Base-by-base conservation (phyloP, 2,797 vertebrate genomes). In the Tapirus indicus region DNA sequence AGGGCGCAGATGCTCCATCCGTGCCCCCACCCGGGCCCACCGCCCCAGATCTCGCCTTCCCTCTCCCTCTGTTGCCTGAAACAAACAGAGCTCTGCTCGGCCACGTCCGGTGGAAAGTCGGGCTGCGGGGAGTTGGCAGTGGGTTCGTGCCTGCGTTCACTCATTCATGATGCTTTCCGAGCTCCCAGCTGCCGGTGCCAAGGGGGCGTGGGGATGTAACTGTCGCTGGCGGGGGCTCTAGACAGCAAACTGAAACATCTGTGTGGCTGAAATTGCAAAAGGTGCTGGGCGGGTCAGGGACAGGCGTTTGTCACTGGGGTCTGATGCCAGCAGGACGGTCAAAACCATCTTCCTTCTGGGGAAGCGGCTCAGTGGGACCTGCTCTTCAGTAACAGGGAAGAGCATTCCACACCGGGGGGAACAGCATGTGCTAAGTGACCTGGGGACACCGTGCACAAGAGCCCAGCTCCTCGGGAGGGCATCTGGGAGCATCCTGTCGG, bases 361-460 rank as follows among this genome's bases (percentile, higher is more conserved):
- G 25, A 52, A 21, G 35, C 1, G 29, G 38, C 21, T 38, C 5
- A 0, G 12, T 0, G 7, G 47, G 21, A 58, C 47, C 58, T 18
- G 38, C 38, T 38, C 38, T 38, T 38, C 38, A 38, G 13, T 23
- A 21, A 6, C 20, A 25, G 68, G n/a, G 32, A 56, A 56, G 25
- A 10, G 44, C 41, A 5, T 41, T 52, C 52, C 3, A 2, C 47
- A 25, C 7, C 0, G 9, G 47, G 47, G 88, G 66, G 23, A 58
- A 21, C 58, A n/a, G 68, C 62, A 4, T 17, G 82, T 27, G 41
- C 75, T 18, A 41, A 44, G 54, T n/a, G 7, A 21, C 7, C 64
- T 0, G 4, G 18, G 62, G 84, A 38, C 8, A 1, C 49, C 0
- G 0, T 5, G 44, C 23, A 4, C 0, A 2, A 47, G 68, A 56